Conservation (phyloP, 2,797 vertebrate species). For the Sebastes itinus region DNA sequence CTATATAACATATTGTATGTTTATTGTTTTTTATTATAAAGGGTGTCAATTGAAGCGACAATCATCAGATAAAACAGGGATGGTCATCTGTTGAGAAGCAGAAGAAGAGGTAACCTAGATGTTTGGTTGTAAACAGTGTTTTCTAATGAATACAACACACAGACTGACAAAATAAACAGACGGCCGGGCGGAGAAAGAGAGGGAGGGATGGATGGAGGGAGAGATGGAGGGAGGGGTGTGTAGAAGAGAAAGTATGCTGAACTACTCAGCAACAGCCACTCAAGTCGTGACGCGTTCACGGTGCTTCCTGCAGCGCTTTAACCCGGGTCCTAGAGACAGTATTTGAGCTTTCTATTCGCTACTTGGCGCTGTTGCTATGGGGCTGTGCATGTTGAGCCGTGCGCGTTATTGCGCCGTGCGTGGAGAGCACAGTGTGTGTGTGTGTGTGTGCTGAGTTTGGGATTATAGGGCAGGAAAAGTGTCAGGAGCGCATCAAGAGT, state of each 20-base stretch:
- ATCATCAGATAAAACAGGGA: conserved; percentile 2
- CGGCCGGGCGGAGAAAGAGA: conserved; percentile 44
- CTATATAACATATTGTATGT: neutral
- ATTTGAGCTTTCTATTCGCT: conserved; percentile 87
- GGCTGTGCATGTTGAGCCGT: conserved; percentile 75
- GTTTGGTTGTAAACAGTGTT: conserved; percentile 69
- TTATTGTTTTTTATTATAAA: neutral
- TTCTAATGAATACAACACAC: conserved; percentile 73
- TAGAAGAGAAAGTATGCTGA: conserved; percentile 76
- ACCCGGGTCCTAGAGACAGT: conserved; percentile 88
- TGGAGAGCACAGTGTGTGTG: conserved; percentile 48
- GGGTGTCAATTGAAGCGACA: neutral
- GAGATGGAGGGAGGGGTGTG: conserved; percentile 46
- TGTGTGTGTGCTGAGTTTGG: conserved; percentile 70
- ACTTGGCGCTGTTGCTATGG: conserved; percentile 88
- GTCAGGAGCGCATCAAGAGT: conserved; percentile 55
- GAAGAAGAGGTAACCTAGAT: conserved; percentile 34
- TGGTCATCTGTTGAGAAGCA: neutral
- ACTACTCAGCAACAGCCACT: conserved; percentile 89
- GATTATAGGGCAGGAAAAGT: conserved; percentile 68
- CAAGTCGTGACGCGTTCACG: conserved; percentile 83
- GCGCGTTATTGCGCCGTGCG: conserved; percentile 69
- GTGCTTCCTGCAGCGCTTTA: conserved; percentile 85
- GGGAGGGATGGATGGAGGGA: conserved; percentile 27
- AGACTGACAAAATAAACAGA: conserved; percentile 78